Base-by-base conservation (phyloP, 1,140 invertebrate genomes). In the Daktulosphaira vitifoliae region DNA sequence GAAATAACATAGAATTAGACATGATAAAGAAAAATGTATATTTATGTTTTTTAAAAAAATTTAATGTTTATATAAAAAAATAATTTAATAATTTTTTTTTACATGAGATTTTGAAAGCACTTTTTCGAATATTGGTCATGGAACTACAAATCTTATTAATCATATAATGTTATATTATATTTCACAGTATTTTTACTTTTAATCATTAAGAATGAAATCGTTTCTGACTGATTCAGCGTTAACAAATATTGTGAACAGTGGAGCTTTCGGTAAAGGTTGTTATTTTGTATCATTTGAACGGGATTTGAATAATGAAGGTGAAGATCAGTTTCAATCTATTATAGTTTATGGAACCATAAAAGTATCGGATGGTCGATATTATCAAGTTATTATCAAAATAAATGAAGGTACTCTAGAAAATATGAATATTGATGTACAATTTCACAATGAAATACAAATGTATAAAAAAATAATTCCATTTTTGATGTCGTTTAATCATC, bases 361-460 rank as follows among this genome's bases (percentile, higher is more conserved):
- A 2, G 18, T 16, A 7, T 56, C 59, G n/a, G 54, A 62, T 0
- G 23, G 16, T 11, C 20, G n/a, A 11, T 7, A 11, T 8, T 2
- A 13, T 25, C 1, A 4, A 6, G 39, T 66, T n/a, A 4, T 64
- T 0, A 26, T 67, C 0, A 67, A 67, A 6, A 15, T 64, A 15
- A 49, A 22, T 16, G 16, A 26, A 4, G 2, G 11, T 1, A 29
- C 3, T 6, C 16, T 3, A 0, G 2, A 11, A 2, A 3, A 11
- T 7, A 15, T 46, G 11, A 22, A 44, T 5, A 26, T 13, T 33
- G 16, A 23, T 8, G n/a, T 26, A 9, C 26, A 50, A 13, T 67
- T 67, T 4, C 25, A 51, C 7, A 67, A 67, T 23, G 66, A 67
- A 50, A 50, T 67, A 20, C 29, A n/a, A 3, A 50, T 64, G 26